Evolutionary conservation across 2,888 invertebrate species (phyloP), one percentile per base, ranked within the genome.

Genomic region (Andrena praecox): DNA sequence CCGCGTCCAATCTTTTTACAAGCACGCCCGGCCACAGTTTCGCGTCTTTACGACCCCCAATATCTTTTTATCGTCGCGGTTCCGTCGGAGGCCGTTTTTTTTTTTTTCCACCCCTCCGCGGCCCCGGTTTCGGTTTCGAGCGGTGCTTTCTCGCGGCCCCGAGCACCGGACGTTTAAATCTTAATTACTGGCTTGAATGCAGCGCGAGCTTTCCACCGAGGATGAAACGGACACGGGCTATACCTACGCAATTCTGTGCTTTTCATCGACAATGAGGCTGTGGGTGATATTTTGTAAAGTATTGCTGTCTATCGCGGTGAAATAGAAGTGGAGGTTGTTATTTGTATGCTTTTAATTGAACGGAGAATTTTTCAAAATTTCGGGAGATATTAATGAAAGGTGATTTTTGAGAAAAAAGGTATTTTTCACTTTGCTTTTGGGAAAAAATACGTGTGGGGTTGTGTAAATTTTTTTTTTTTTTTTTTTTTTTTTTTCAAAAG

Each of bases 41-140:
- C 67, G 62, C 67, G 60, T 60, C 77, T 80, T 80, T 77, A 80
- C 80, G 69, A 67, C 62, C 77, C 62, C 66, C 80, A 67, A 71
- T 77, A 80, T 71, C 77, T 77, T 80, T 80, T 80, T 77, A 80
- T 77, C 67, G 77, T 52, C 62, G 80, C 54, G 70, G 76, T 71
- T 76, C 63, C 33, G 31, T 6, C 24, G 66, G 48, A 52, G 27
- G 54, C 33, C 27, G 56, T 33, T 6, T 16, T 29, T 27, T 31
- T 48, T 16, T 0, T 16, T 16, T n/a, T n/a, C n/a, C 42, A 12
- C 10, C 66, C 7, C 56, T 12, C 24, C 56, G 27, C 20, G 54
- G 2, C 2, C 7, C 7, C 20, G 24, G 31, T 70, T 70, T 54
- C 80, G 69, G 31, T 79, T 79, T 33, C 71, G 31, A n/a, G 50